phyloP scores from a whole-genome alignment of 2,113 vertebrate species.

The Penelope pileata region DNA sequence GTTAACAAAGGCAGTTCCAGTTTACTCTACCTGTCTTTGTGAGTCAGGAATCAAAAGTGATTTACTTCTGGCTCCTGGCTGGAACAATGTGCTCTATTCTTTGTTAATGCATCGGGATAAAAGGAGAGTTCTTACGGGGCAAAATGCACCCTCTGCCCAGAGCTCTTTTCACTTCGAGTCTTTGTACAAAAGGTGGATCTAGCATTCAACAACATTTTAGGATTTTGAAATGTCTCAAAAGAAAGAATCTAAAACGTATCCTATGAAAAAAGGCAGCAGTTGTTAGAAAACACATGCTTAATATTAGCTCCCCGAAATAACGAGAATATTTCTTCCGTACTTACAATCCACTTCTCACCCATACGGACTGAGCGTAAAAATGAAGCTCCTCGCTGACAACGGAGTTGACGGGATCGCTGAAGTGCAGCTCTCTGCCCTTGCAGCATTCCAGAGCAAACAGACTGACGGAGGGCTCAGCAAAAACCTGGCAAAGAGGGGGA shows the following conservation, averaged over 20 bases:
- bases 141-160: neutral
- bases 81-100: neutral
- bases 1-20: neutral
- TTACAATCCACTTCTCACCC: constrained; percentile 85
- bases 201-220: neutral
- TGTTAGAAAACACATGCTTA: neutral
- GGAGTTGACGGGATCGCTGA: constrained; percentile 73
- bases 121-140: neutral
- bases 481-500: constrained; percentile 68
- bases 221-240: neutral
- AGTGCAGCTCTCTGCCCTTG: constrained; percentile 81
- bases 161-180: neutral
- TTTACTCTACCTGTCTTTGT: neutral
- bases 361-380: constrained; percentile 84
- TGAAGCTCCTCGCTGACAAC: constrained; percentile 77
- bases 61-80: neutral
- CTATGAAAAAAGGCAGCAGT: neutral
- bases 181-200: neutral
- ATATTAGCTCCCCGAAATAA: neutral
- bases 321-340: constrained; percentile 27
- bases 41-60: neutral
- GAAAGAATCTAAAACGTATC: neutral
- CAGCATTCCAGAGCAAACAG: constrained; percentile 84
- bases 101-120: neutral
- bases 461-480: constrained; percentile 84